These are phyloP conservation scores for Nineta flava DNA, from an alignment of 2,888 invertebrate species.

Conservation along the genomic window DNA sequence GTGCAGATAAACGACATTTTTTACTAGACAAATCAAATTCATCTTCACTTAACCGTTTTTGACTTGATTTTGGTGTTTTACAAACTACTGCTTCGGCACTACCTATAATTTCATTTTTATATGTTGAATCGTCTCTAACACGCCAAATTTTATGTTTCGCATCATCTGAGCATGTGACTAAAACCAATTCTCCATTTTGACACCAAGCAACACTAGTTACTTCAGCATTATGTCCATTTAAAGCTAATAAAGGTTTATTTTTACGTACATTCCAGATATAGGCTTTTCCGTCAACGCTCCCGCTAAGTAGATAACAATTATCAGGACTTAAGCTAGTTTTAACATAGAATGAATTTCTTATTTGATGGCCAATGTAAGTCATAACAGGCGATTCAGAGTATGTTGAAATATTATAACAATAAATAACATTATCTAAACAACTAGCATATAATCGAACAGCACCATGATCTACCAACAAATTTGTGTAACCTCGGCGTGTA, in stretches of 20 bases:
- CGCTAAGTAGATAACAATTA: slow-evolving; percentile 65
- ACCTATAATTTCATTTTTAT: slow-evolving; percentile 4
- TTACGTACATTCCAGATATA: slow-evolving; percentile 67
- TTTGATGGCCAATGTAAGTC: slow-evolving; percentile 52
- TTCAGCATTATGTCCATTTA: slow-evolving; percentile 68
- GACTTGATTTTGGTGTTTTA: neutral
- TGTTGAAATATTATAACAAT: slow-evolving; percentile 64
- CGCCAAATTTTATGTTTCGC: slow-evolving; percentile 63
- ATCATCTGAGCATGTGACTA: slow-evolving; percentile 76
- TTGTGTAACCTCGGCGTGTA: slow-evolving; percentile 55
- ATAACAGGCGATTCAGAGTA: slow-evolving; percentile 48
- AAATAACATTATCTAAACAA: slow-evolving; percentile 75
- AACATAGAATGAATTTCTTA: slow-evolving; percentile 66
- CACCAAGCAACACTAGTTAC: slow-evolving; percentile 81
- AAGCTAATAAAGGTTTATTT: slow-evolving; percentile 46
- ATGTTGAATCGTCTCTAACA: neutral
- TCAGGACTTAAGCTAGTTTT: slow-evolving; percentile 70
- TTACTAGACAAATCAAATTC: neutral
- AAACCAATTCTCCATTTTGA: slow-evolving; percentile 34
- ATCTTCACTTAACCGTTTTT: neutral
- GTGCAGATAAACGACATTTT: neutral
- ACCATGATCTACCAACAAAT: slow-evolving; percentile 55
- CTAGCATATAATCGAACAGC: slow-evolving; percentile 61
- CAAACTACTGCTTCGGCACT: slow-evolving; percentile 10
- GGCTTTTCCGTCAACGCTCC: slow-evolving; percentile 74